These are phyloP conservation scores for Gadopsis marmoratus DNA, from an alignment of 2,797 vertebrate species.

Conservation along the genomic window DNA sequence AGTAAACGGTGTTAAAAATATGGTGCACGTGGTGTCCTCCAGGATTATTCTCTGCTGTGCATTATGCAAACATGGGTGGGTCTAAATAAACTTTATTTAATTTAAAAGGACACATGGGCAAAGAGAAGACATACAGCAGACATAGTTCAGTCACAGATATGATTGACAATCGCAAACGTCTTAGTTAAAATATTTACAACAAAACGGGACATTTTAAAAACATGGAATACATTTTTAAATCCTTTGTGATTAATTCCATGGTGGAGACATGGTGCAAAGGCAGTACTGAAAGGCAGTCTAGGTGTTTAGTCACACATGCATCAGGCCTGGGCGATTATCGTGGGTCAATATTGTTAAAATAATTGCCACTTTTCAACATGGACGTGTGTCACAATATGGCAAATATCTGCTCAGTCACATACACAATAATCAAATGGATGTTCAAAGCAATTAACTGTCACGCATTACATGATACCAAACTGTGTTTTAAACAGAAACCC, in stretches of 20 bases:
- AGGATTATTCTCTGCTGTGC: not conserved
- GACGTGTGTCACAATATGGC: not conserved
- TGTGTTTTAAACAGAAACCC: no score
- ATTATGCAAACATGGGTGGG: not conserved
- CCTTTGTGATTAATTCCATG: not conserved
- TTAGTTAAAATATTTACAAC: not conserved
- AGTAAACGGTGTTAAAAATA: not conserved
- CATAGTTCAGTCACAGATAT: not conserved
- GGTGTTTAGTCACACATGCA: not conserved
- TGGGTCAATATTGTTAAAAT: no score
- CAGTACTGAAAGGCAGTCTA: no score
- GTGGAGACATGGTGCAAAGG: not conserved
- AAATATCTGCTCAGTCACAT: not conserved
- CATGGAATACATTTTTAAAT: not conserved
- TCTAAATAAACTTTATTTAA: not conserved
- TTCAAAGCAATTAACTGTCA: not conserved
- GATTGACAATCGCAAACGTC: not conserved
- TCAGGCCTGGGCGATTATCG: no score
- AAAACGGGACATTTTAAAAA: not conserved
- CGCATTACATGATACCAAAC: no score
- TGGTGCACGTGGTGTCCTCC: not conserved
- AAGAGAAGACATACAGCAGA: slow-evolving; percentile 3
- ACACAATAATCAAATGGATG: not conserved
- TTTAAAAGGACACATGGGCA: not conserved
- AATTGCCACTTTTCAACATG: not conserved